These are phyloP conservation scores for Cyrtonyx montezumae DNA, from an alignment of 2,113 vertebrate genomes.

Conservation along the genomic window DNA sequence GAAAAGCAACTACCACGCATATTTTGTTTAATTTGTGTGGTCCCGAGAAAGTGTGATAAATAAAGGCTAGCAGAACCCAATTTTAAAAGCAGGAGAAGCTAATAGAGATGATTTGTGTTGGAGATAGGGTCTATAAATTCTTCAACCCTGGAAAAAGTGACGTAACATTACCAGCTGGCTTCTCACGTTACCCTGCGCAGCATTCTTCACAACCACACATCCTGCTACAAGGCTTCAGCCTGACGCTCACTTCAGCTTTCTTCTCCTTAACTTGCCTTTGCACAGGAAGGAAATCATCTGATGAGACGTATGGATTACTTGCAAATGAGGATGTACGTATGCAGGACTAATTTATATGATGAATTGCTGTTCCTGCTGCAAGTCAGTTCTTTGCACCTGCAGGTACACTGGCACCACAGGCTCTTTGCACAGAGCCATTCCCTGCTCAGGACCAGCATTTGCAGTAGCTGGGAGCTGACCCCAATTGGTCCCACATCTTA, in stretches of 20 bases:
- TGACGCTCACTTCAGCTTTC: background rate
- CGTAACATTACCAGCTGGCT: background rate
- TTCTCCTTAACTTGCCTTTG: background rate
- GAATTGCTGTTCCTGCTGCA: background rate
- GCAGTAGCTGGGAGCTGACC: background rate
- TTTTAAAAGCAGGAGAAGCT: background rate
- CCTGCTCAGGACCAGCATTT: background rate
- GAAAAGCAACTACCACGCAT: background rate
- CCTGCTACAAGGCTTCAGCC: background rate
- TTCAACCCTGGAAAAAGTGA: background rate
- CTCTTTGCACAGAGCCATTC: fast-evolving
- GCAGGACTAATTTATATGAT: background rate
- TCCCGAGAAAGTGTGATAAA: background rate
- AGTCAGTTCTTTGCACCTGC: background rate
- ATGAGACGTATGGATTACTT: background rate
- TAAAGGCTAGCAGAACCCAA: background rate
- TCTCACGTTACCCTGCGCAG: background rate
- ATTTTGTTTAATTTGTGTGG: background rate
- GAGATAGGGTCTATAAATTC: background rate
- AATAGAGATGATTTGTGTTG: constrained; percentile 4
- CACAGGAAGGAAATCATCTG: background rate
- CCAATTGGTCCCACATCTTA: background rate
- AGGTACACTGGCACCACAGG: background rate
- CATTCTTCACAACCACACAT: background rate
- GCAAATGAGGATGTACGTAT: background rate